Evolutionary conservation across 2,797 vertebrate species (phyloP).

Genomic region (Xenentodon cancila): DNA sequence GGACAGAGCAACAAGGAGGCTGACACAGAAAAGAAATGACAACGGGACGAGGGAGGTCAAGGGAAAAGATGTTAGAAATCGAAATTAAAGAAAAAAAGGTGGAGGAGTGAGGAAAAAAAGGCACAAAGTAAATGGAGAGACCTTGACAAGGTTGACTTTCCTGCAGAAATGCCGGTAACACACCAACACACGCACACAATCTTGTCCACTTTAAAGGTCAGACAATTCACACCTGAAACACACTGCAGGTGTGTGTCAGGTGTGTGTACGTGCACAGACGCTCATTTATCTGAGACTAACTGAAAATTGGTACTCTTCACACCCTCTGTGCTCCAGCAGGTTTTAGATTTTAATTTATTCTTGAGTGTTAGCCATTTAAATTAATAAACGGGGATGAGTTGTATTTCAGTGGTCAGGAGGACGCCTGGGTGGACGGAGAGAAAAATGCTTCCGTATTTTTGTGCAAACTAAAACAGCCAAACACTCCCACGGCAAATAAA

Average conservation of each 20-base stretch:
- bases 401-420: conserved; percentile 5
- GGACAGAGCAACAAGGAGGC: conserved; percentile 15
- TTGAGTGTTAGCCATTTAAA: conserved; percentile 15
- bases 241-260: conserved; percentile 13
- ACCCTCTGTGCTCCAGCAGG: background rate
- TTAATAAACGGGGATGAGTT: conserved; percentile 10
- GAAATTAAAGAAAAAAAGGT: conserved; percentile 3
- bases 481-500: background rate
- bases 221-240: conserved; percentile 24
- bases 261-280: conserved; percentile 5
- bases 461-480: conserved; percentile 8
- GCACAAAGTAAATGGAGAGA: conserved; percentile 9
- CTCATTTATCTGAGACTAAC: conserved; percentile 27
- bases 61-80: conserved; percentile 8
- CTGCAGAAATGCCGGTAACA: conserved; percentile 22
- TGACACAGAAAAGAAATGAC: conserved; percentile 21
- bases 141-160: conserved; percentile 57
- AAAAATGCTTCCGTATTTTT: background rate
- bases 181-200: conserved; percentile 40
- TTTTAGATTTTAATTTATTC: conserved; percentile 1
- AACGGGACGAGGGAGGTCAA: conserved; percentile 23
- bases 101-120: background rate
- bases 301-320: background rate
- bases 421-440: background rate
- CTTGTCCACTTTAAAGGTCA: conserved; percentile 49